Base-by-base conservation (phyloP, 2,888 invertebrate species). In the Caenorhabditis uteleia region DNA sequence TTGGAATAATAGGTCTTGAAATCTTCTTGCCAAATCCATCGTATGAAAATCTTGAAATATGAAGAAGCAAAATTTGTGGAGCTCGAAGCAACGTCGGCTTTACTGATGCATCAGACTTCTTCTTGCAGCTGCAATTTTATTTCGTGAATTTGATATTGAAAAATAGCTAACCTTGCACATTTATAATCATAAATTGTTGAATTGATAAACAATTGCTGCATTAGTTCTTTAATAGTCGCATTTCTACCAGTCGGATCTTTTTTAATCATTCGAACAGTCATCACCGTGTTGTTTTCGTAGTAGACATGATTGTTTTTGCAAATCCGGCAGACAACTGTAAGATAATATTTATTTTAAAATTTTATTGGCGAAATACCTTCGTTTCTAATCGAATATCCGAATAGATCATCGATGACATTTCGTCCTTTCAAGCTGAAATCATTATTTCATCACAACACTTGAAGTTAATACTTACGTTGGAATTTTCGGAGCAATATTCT, bases 291-390 rank as follows among this genome's bases (percentile, higher is more conserved):
- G 7, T 64, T 56, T 38, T 64, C 64, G 33, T 64, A 64, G 14
- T 54, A 64, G 25, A 64, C 57, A 49, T 64, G 64, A 26, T 64
- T 64, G 20, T 57, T 38, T n/a, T 64, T 53, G 44, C 64, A 64
- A 12, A 26, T 27, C 25, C 42, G 21, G 25, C 64, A 64, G 7
- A 53, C 46, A 2, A 64, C 64, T 51, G 43, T 5, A 51, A 42
- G 1, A 16, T 29, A 18, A 3, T 7, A 20, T 31, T 31, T 16
- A 21, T 6, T 20, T 20, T 3, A 21, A 31, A 18, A 12, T 49
- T 8, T 25, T 20, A 18, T 10, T 12, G 18, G 8, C 5, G 14
- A 6, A 5, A 16, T 25, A 51, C 50, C 50, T 36, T 64, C 64
- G 14, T 64, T 64, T 34, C 64, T 26, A 6, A 64, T 57, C 10